These are phyloP conservation scores for Trimorus sp. DNA, from an alignment of 2,888 invertebrate genomes.

Conservation along the genomic window DNA sequence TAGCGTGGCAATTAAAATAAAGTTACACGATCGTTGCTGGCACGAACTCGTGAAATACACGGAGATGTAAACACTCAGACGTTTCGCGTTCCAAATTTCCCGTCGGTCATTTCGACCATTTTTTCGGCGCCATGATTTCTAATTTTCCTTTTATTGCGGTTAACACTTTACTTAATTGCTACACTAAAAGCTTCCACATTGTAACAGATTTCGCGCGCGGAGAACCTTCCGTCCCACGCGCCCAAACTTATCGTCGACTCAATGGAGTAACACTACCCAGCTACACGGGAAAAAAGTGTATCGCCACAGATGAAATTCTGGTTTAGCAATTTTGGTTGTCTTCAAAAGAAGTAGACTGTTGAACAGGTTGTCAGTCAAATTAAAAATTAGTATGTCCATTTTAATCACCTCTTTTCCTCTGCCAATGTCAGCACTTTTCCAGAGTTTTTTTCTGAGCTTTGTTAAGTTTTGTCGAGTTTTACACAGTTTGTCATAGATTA, in stretches of 20 bases:
- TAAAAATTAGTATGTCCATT: too few relatives aligned
- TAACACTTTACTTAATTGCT: constrained; percentile 55
- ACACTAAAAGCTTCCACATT: constrained; percentile 52
- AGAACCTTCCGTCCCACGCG: constrained; percentile 29
- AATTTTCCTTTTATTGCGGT: constrained; percentile 51
- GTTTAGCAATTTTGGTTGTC: too few relatives aligned
- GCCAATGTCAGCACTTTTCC: too few relatives aligned
- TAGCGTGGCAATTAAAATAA: constrained; percentile 16
- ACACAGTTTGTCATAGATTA: too few relatives aligned
- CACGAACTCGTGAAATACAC: constrained; percentile 22
- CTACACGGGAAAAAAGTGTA: too few relatives aligned
- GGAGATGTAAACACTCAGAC: constrained; percentile 21
- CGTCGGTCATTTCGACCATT: constrained; percentile 1
- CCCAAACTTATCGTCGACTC: too few relatives aligned
- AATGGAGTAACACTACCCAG: constrained; percentile 5
- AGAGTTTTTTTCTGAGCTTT: too few relatives aligned
- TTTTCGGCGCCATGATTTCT: constrained; percentile 32
- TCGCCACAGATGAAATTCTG: too few relatives aligned
- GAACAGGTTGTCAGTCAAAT: too few relatives aligned
- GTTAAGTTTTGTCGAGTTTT: too few relatives aligned
- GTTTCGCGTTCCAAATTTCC: constrained; percentile 40
- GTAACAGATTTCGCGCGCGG: constrained; percentile 42
- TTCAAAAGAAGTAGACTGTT: too few relatives aligned
- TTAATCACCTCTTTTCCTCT: too few relatives aligned
- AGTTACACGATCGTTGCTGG: constrained; percentile 16